Evolutionary conservation across 2,797 vertebrate genomes (phyloP).

Genomic region (Argya squamiceps): DNA sequence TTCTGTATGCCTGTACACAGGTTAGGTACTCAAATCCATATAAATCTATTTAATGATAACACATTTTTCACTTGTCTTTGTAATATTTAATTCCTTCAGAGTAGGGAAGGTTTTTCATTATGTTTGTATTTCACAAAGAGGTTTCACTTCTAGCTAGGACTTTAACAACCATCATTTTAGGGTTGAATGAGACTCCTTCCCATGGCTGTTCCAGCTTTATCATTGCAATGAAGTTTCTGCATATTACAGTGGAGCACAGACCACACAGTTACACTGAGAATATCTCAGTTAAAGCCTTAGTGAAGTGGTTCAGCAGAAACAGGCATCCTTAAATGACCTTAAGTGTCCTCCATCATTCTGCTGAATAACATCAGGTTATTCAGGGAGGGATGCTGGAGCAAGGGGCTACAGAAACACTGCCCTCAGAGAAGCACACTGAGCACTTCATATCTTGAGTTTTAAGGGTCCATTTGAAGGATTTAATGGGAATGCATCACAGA

Average conservation of each 20-base stretch:
- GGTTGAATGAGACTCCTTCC: neutral
- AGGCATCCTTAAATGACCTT: neutral
- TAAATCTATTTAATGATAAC: neutral
- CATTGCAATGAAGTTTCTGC: neutral
- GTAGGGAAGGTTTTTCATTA: neutral
- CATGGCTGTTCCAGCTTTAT: neutral
- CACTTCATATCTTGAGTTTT: neutral
- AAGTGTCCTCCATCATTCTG: neutral
- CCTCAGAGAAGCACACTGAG: neutral
- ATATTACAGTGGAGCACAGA: neutral
- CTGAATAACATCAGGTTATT: neutral
- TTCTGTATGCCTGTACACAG: fast-evolving
- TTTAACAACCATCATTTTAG: neutral
- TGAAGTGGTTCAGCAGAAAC: neutral
- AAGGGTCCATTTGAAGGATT: neutral
- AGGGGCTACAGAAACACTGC: neutral
- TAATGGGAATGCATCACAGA: neutral
- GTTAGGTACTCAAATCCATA: neutral
- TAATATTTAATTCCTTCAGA: neutral
- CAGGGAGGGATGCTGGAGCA: neutral
- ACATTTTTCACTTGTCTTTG: neutral
- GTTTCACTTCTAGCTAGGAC: neutral
- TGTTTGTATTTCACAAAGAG: neutral
- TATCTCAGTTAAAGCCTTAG: neutral
- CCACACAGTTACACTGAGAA: neutral